These are phyloP conservation scores for Lipotes vexillifer DNA, from an alignment of 2,113 vertebrate genomes.

Conservation along the genomic window DNA sequence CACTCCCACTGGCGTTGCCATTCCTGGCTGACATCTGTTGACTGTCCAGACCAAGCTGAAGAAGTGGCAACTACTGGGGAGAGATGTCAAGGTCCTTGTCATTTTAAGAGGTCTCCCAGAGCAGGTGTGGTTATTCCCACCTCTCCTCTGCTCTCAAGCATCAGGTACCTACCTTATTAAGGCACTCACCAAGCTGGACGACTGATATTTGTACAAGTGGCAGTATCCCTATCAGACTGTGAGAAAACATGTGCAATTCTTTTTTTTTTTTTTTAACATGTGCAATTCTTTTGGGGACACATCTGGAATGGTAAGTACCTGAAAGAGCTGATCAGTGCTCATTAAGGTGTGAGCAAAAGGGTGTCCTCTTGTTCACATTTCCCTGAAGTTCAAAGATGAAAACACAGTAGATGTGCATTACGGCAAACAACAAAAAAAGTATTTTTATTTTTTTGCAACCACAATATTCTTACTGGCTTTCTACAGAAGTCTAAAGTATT, in stretches of 20 bases:
- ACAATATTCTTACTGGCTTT: not conserved
- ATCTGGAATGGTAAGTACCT: not conserved
- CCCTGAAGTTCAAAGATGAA: not conserved
- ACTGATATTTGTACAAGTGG: not conserved
- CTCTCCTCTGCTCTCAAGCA: not conserved
- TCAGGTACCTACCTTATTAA: not conserved
- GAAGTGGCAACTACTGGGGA: not conserved
- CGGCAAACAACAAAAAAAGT: not conserved
- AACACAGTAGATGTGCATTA: not conserved
- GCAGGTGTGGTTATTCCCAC: not conserved
- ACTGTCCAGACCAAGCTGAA: not conserved
- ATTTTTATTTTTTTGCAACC: not conserved
- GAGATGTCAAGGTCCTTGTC: not conserved
- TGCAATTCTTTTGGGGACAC: not conserved
- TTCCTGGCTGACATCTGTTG: not conserved
- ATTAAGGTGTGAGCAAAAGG: not conserved
- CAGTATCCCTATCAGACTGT: no score
- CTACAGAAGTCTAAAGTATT: not conserved
- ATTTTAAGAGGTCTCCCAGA: not conserved
- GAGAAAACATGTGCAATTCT: not conserved
- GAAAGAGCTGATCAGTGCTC: not conserved
- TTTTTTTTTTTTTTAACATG: no score
- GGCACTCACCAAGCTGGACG: not conserved
- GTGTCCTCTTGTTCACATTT: not conserved
- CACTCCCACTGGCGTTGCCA: fast-evolving